Base-by-base conservation (phyloP, 2,113 vertebrate genomes). In the Barbus barbus region DNA sequence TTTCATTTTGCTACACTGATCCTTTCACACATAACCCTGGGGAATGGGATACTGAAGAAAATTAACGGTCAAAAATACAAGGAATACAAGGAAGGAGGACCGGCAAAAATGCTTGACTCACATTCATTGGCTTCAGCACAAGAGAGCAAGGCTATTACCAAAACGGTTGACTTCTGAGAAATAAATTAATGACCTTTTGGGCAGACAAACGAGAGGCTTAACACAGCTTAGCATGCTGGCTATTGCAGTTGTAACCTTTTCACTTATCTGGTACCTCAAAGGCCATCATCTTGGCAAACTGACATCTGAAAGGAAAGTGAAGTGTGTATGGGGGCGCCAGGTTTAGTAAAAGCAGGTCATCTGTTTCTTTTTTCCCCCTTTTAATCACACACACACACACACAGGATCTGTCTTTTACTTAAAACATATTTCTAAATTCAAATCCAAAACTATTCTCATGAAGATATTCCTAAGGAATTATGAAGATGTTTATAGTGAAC, bases 201-300 rank as follows among this genome's bases (percentile, higher is more conserved):
- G 84, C 81, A 74, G 78, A 81, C 85, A 83, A 87, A 86, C 31
- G 80, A 60, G 65, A 71, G 89, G 63, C 51, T 26, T 83, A 88
- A 86, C 86, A 83, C 87, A 81, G 56, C 77, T 81, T 53, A 46
- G 69, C 69, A 79, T 63, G 44, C 78, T 81, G 81, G 79, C 78
- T 88, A 85, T 86, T 72, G 41, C 78, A 83, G 83, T 63, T 69
- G 81, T 89, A 89, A 91, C 90, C 91, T 92, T 92, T 91, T 89
- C 86, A 84, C 88, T 90, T 65, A 67, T 87, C 83, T 67, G 85
- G 89, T 86, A 89, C 86, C 86, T 87, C 83, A 92, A 93, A 93
- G 90, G 88, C 90, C 91, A 90, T 74, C 76, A 78, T 87, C 78
- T 90, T 83, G 90, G 41, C 75, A 75, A 87, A 81, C 81, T 80